phyloP scores from a whole-genome alignment of 2,888 invertebrate genomes.

The Spisula solida region DNA sequence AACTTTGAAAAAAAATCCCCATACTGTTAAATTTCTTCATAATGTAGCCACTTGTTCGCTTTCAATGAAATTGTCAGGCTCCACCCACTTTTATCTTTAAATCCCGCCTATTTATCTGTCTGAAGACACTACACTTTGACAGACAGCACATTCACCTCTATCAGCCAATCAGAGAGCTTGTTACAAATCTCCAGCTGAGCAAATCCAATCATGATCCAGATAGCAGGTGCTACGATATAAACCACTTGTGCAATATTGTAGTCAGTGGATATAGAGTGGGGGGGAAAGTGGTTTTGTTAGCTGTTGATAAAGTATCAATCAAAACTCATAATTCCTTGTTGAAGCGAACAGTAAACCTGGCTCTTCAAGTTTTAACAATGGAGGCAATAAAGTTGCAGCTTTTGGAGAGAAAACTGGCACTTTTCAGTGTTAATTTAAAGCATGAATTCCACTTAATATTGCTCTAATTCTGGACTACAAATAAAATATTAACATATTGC shows the following conservation, averaged over 20 bases:
- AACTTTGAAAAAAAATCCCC: conserved; percentile 52
- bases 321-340: not conserved
- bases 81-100: conserved; percentile 51
- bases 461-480: too few relatives aligned
- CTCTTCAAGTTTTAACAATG: not conserved
- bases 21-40: conserved; percentile 47
- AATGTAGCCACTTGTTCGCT: conserved; percentile 54
- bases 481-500: too few relatives aligned
- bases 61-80: conserved; percentile 42
- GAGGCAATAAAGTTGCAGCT: not conserved
- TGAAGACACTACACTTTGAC: conserved; percentile 47
- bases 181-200: conserved; percentile 36
- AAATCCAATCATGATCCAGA: conserved; percentile 40
- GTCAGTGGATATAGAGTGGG: conserved; percentile 39
- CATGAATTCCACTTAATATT: not conserved
- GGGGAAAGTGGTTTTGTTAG: conserved; percentile 31
- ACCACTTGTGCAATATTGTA: conserved; percentile 47
- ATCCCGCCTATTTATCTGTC: conserved; percentile 53
- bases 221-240: conserved; percentile 20
- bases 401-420: not conserved
- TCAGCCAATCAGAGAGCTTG: conserved; percentile 46
- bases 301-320: conserved; percentile 21
- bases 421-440: not conserved
- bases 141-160: conserved; percentile 36
- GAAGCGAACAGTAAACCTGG: not conserved